A percentile compares a stretch with the other conserved stretches of the same genome.
phyloP scores from a whole-genome alignment of 2,113 vertebrate species.

The Paradoxurus hermaphroditus region DNA sequence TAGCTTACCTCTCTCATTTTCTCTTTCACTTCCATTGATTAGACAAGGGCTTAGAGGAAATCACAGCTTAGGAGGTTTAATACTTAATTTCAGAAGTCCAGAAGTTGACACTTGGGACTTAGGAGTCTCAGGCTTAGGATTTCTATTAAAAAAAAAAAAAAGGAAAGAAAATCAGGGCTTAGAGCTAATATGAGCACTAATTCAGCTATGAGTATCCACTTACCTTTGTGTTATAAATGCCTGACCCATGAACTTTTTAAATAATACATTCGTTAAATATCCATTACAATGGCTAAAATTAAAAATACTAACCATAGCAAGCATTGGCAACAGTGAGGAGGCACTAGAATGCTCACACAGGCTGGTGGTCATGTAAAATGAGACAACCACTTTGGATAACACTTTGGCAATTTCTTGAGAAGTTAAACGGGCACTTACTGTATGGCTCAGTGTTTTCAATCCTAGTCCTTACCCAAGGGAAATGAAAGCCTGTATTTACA shows the following conservation, averaged over 20 bases:
- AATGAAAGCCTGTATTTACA: background rate
- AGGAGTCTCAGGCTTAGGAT: background rate
- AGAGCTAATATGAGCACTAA: background rate
- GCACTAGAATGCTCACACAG: background rate
- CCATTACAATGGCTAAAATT: background rate
- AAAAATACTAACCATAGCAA: background rate
- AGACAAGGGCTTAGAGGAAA: background rate
- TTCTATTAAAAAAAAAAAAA: background rate
- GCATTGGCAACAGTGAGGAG: background rate
- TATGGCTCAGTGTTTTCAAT: background rate
- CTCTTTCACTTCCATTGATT: background rate
- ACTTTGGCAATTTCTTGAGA: background rate
- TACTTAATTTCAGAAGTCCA: background rate
- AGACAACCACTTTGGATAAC: background rate
- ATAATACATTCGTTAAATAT: background rate
- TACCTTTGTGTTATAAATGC: background rate
- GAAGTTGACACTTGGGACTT: background rate
- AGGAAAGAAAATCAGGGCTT: too few relatives aligned
- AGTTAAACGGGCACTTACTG: background rate
- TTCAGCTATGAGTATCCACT: background rate
- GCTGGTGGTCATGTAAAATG: background rate
- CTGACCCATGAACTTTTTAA: background rate
- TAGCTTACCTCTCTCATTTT: background rate
- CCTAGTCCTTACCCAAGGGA: background rate
- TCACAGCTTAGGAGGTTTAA: background rate